Evolutionary conservation across 2,113 vertebrate genomes (phyloP).

Genomic region (Solenodon paradoxus): DNA sequence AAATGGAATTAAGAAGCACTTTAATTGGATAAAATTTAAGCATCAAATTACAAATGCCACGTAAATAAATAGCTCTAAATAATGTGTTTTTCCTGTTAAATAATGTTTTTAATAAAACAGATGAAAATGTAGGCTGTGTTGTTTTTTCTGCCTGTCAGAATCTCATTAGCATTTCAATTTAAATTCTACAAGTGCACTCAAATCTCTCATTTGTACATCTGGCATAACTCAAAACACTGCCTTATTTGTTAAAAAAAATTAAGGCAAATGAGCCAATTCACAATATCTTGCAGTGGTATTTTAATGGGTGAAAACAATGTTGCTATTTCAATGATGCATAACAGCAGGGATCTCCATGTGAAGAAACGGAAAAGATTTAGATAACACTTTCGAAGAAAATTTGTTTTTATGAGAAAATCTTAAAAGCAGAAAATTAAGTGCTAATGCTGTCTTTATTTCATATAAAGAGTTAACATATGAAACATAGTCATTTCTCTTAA

Average conservation of each 20-base stretch:
- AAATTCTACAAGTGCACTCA: conserved; percentile 80
- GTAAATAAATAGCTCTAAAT: conserved; percentile 70
- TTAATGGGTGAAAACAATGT: conserved; percentile 73
- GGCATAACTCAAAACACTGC: conserved; percentile 76
- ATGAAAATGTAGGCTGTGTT: conserved; percentile 75
- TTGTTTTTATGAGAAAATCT: conserved; percentile 53
- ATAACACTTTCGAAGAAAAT: conserved; percentile 58
- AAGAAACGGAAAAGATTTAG: conserved; percentile 62
- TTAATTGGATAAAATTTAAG: conserved; percentile 72
- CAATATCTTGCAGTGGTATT: conserved; percentile 78
- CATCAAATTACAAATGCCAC: conserved; percentile 59
- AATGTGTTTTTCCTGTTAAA: conserved; percentile 77
- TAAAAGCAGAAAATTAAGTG: conserved; percentile 22
- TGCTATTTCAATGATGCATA: conserved; percentile 62
- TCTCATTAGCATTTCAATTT: conserved; percentile 80
- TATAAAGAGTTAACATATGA: background rate
- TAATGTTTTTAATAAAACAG: conserved; percentile 75
- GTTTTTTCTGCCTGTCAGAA: conserved; percentile 77
- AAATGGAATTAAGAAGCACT: conserved; percentile 69
- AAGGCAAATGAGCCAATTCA: conserved; percentile 78
- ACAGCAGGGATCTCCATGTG: conserved; percentile 50
- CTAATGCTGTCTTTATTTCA: conserved; percentile 24
- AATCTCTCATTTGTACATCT: conserved; percentile 78
- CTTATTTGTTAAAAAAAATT: conserved; percentile 77
- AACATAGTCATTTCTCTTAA: conserved; percentile 7